Percentiles rank a stretch among this genome's conserved stretches.
phyloP scores from a whole-genome alignment of 1,140 invertebrate species.

The Drosophila biarmipes region DNA sequence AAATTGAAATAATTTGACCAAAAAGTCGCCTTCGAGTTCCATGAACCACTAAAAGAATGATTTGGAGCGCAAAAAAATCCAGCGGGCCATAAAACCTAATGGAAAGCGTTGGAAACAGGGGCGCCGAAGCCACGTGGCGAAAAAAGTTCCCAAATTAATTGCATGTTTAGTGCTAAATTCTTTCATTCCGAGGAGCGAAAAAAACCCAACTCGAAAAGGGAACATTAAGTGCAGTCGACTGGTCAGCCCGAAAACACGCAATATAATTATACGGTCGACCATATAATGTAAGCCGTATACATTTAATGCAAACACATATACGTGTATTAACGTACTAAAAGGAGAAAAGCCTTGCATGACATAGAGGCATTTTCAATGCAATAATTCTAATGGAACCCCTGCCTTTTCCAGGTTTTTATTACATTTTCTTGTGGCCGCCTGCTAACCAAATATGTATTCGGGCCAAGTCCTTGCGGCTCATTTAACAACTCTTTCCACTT shows the following conservation, averaged over 20 bases:
- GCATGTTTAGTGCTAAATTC: conserved; percentile 73
- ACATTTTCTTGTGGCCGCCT: background rate
- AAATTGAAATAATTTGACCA: conserved; percentile 30
- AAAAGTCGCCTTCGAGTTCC: conserved; percentile 23
- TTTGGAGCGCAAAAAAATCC: conserved; percentile 25
- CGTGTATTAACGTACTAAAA: conserved; percentile 38
- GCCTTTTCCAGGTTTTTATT: background rate
- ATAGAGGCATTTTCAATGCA: conserved; percentile 58
- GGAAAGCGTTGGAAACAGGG: conserved; percentile 1
- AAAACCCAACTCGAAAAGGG: conserved; percentile 14
- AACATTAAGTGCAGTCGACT: conserved; percentile 46
- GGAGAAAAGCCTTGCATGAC: conserved; percentile 67
- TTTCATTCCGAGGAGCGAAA: conserved; percentile 34
- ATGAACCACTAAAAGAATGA: conserved; percentile 26
- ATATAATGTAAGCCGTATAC: conserved; percentile 51
- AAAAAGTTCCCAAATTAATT: conserved; percentile 53
- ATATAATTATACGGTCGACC: conserved; percentile 68
- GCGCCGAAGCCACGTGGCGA: conserved; percentile 27
- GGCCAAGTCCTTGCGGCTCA: conserved; percentile 58
- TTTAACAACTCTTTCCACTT: conserved; percentile 71
- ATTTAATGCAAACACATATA: conserved; percentile 21
- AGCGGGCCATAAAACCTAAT: conserved; percentile 41
- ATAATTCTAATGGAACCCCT: conserved; percentile 37
- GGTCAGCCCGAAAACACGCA: conserved; percentile 52
- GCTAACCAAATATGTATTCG: conserved; percentile 54